Conservation (phyloP, 2,888 invertebrate species). For the Netelia fuscicornis region DNA sequence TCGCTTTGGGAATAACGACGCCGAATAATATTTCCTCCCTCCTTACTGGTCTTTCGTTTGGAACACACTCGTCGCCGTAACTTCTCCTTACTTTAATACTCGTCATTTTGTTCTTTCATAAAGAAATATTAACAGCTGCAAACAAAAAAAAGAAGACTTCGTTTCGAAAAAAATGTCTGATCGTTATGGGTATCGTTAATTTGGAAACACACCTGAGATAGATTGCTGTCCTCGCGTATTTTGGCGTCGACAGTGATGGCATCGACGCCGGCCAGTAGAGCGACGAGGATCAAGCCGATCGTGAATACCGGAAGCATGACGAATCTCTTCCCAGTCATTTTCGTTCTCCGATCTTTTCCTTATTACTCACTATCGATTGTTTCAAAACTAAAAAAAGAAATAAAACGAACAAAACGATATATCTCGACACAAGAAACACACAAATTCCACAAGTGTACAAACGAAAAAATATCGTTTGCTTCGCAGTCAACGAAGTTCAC, state of each 20-base stretch:
- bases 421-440: constrained; percentile 40
- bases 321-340: constrained; percentile 58
- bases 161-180: background rate
- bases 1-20: constrained; percentile 22
- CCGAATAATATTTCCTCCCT: background rate
- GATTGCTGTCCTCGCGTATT: constrained; percentile 81
- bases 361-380: constrained; percentile 28
- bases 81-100: background rate
- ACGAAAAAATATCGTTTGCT: background rate
- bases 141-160: background rate
- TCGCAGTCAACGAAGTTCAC: background rate
- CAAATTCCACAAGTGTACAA: constrained; percentile 24
- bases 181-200: background rate
- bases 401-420: background rate
- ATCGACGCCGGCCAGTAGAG: constrained; percentile 62
- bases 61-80: constrained; percentile 9
- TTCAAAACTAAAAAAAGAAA: background rate
- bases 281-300: constrained; percentile 58
- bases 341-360: constrained; percentile 2
- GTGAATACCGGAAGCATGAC: constrained; percentile 58
- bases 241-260: constrained; percentile 78
- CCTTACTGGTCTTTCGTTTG: background rate
- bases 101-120: constrained; percentile 1
- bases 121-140: background rate
- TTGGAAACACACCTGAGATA: constrained; percentile 77